Base-by-base conservation (phyloP, 2,888 invertebrate genomes). In the Trissolcus brochymenae region DNA sequence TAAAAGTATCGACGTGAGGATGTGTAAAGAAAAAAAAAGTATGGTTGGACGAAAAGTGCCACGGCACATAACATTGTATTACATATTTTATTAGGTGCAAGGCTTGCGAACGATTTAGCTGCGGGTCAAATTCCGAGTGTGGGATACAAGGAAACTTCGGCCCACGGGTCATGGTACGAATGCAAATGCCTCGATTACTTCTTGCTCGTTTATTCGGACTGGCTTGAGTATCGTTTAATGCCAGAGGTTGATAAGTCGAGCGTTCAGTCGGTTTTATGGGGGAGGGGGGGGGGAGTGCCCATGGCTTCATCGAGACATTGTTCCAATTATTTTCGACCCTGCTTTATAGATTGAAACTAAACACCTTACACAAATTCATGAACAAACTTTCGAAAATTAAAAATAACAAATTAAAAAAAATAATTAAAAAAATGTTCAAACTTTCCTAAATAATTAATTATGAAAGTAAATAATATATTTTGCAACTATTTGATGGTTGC, bases 171-270 rank as follows among this genome's bases (percentile, higher is more conserved):
- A 73, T 51, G 41, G 72, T 77, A 68, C 65, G 78, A 81, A 84
- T 84, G 83, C 82, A 82, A 84, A 84, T 84, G 80, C 79, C 77
- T 79, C 77, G 79, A 81, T 82, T 81, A 76, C 81, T 79, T 79
- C 72, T 72, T 71, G 81, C 50, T 72, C 78, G 78, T 72, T 81
- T 81, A 78, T 78, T 81, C 77, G 51, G 71, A 50, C 60, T 55
- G 57, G 21, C 57, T 62, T 74, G 62, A 74, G 62, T 67, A 67
- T 61, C 57, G 51, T 21, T 29, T 65, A 66, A 65, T 64, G 64
- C 49, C 62, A 68, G 62, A 74, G 67, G 74, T 74, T 61, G 62
- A 46, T 50, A 49, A 53, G 19, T 29, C 46, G 16, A 55, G 35
- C 25, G 62, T 46, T 59, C 25, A 74, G 29, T 57, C 53, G 62